Evolutionary conservation across 2,888 invertebrate species (phyloP), one percentile per base, ranked within the genome.

Genomic region (Morpho achilles): DNA sequence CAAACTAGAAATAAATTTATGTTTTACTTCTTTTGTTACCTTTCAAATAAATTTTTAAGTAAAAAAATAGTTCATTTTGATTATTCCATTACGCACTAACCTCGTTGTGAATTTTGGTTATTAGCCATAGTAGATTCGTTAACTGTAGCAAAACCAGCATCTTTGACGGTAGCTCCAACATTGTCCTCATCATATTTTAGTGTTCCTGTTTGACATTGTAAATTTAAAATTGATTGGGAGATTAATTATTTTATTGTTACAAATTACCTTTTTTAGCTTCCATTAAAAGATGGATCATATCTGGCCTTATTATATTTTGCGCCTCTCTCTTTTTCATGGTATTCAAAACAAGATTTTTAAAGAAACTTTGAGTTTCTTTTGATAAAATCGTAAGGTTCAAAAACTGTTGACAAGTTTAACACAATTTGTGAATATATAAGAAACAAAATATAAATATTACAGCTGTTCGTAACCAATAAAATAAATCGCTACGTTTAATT

Each of bases 261-360:
- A 32, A 49, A 23, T 66, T 32, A 66, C 82, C 85, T 70, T 84
- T 84, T 59, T 83, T 84, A 7, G 91, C 86, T 69, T 92, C 87
- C 79, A 92, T 80, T 3, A 92, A 71, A 8, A 92, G 64, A 61
- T 92, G 85, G 9, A 92, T 88, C 87, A 92, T 90, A 60, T 90
- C 89, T 1, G 82, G 82, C 1, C 90, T 76, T 6, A 81, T 66
- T 8, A 85, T 81, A 0, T 81, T 77, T 5, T 80, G 62, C 6
- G 69, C 62, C 50, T 82, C 76, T 0, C 89, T 77, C 1, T 80
- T 84, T 65, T 72, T 73, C 75, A 90, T 87, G 5, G 86, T 74
- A 5, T 72, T 75, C 6, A 73, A 60, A 0, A 87, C 82, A 4
- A 84, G 59, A 0, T 72, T 91, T 84, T 1, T 72, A 52, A 89